Base-by-base conservation (phyloP, 2,888 invertebrate species). In the Hybos culiciformis region DNA sequence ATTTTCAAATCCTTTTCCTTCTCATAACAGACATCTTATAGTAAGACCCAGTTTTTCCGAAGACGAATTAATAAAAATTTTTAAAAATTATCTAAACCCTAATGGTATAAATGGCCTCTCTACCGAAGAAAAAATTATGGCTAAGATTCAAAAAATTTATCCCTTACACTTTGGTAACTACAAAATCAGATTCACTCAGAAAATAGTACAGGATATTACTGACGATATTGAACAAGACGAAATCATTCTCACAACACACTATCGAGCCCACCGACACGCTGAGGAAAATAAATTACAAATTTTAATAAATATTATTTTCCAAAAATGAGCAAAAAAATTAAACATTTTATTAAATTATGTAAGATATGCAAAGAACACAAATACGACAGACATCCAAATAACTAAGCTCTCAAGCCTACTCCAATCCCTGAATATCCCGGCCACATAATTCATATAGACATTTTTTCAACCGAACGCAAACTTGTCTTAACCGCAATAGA, bases 361-460 rank as follows among this genome's bases (percentile, higher is more conserved):
- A 26, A 3, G n/a, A 41, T 18, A 8, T 44, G 45, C 18, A 48
- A 42, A 34, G 37, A 45, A 24, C 41, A 43, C n/a, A 46, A 43
- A 41, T 43, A 42, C 23, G 44, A 44, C 18, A 19, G 48, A 9
- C 41, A 46, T n/a, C 47, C 49, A 3, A 45, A 48, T 39, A 40
- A 44, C 11, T 41, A 34, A 9, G 29, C 40, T 23, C 4, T 50
- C 0, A 14, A 48, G 39, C 33, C 24, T 2, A 48, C 43, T 12
- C 45, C 45, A 3, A 43, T 47, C 15, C 47, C 46, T 6, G 40
- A 39, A 14, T 45, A 45, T 15, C 46, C 46, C 6, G 43, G 44
- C n/a, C 44, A 48, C 14, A 46, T 37, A 8, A 7, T 49, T 3
- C 48, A 48, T 33, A 41, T 49, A 3, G 47, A 46, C 14, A 49